Conservation (phyloP, 2,888 invertebrate species). For the Orthonevra nobilis region DNA sequence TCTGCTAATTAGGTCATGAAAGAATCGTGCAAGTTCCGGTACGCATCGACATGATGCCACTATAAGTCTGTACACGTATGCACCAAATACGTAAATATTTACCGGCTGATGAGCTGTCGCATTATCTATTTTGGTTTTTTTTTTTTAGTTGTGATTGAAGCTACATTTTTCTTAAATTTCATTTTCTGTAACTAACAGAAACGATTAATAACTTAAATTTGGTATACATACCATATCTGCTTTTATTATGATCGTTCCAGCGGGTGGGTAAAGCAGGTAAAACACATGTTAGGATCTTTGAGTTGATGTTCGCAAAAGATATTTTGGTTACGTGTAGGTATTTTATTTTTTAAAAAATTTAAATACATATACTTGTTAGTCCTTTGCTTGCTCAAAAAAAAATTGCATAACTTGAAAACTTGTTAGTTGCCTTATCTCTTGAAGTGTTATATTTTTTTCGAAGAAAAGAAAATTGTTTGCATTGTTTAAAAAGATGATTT, state of each 20-base stretch:
- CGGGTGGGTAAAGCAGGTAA: background rate
- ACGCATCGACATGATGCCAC: slow-evolving; percentile 15
- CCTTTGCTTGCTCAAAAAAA: too few species aligned
- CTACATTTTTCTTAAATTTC: too few species aligned
- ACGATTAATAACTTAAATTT: slow-evolving; percentile 22
- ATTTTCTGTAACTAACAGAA: too few species aligned
- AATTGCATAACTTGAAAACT: too few species aligned
- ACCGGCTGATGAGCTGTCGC: slow-evolving; percentile 49
- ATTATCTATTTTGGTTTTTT: too few species aligned
- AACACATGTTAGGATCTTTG: background rate
- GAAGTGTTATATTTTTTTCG: too few species aligned
- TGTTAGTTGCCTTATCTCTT: too few species aligned
- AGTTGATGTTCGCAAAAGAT: background rate
- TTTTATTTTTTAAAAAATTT: too few species aligned
- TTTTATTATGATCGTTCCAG: background rate
- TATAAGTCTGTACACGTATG: slow-evolving; percentile 41
- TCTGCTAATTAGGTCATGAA: slow-evolving; percentile 60
- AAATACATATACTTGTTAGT: too few species aligned
- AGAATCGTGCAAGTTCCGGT: slow-evolving; percentile 31
- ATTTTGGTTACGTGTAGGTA: slow-evolving; percentile 12
- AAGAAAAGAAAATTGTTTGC: too few species aligned
- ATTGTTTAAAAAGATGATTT: too few species aligned
- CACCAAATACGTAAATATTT: slow-evolving; percentile 60
- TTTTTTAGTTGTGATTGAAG: too few species aligned
- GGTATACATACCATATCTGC: slow-evolving; percentile 7